Evolutionary conservation across 2,797 vertebrate species (phyloP).

Genomic region (Sus cebifrons): DNA sequence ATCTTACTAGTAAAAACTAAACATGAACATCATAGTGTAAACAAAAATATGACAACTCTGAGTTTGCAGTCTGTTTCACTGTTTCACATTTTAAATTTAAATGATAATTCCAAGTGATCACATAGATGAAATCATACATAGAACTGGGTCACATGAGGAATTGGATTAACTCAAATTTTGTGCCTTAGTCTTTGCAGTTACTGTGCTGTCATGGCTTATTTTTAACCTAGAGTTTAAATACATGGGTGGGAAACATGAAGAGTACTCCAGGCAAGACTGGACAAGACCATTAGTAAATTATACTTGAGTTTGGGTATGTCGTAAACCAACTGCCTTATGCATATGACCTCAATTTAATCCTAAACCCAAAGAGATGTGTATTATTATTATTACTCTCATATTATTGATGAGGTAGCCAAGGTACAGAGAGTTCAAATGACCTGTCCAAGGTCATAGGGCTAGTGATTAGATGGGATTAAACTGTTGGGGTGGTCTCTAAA

Average conservation of each 20-base stretch:
- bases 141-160: neutral
- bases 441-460: neutral
- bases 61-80: neutral
- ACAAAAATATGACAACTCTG: neutral
- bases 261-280: neutral
- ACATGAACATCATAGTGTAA: neutral
- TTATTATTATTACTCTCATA: neutral
- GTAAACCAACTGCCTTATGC: neutral
- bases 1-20: neutral
- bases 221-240: neutral
- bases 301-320: neutral
- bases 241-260: neutral
- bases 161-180: neutral
- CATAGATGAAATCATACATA: neutral
- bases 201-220: neutral
- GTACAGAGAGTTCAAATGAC: neutral
- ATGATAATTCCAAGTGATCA: neutral
- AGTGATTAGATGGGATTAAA: neutral
- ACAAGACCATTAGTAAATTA: neutral
- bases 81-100: neutral
- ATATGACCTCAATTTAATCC: neutral
- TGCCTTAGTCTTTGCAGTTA: neutral
- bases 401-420: neutral
- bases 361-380: neutral
- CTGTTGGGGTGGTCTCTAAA: neutral